Percentiles rank a stretch among this genome's conserved stretches.
phyloP scores from a whole-genome alignment of 2,888 invertebrate species.

The Lutraria lutraria region DNA sequence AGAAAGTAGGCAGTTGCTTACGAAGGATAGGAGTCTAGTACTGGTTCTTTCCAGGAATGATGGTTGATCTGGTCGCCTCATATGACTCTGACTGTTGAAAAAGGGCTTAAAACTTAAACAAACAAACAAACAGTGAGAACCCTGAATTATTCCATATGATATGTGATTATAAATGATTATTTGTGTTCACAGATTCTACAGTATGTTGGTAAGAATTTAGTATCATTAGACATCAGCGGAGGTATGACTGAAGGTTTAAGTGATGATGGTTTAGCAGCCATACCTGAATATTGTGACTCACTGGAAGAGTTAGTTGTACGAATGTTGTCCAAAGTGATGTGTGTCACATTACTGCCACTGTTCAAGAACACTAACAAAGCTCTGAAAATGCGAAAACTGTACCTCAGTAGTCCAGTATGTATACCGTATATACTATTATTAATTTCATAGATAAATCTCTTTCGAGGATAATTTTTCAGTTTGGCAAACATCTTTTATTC shows the following conservation, averaged over 20 bases:
- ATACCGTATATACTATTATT: neutral
- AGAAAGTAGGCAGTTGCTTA: too few species aligned
- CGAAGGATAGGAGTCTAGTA: too few species aligned
- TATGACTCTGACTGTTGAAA: too few species aligned
- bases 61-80: too few species aligned
- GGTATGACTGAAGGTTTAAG: conserved; percentile 75
- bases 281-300: conserved; percentile 77
- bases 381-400: conserved; percentile 71
- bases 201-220: conserved; percentile 76
- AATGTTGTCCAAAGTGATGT: conserved; percentile 76
- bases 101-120: too few species aligned
- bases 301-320: conserved; percentile 79
- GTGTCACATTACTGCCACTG: conserved; percentile 76
- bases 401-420: conserved; percentile 64
- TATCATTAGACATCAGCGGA: conserved; percentile 81
- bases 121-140: too few species aligned
- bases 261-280: conserved; percentile 79
- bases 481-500: too few species aligned
- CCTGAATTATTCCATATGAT: too few species aligned
- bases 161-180: neutral
- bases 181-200: conserved; percentile 78
- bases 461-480: too few species aligned
- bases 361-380: conserved; percentile 77
- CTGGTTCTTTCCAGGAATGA: too few species aligned
- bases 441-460: too few species aligned